Conservation (phyloP, 2,888 invertebrate genomes). For the Drosophila ustulata region DNA sequence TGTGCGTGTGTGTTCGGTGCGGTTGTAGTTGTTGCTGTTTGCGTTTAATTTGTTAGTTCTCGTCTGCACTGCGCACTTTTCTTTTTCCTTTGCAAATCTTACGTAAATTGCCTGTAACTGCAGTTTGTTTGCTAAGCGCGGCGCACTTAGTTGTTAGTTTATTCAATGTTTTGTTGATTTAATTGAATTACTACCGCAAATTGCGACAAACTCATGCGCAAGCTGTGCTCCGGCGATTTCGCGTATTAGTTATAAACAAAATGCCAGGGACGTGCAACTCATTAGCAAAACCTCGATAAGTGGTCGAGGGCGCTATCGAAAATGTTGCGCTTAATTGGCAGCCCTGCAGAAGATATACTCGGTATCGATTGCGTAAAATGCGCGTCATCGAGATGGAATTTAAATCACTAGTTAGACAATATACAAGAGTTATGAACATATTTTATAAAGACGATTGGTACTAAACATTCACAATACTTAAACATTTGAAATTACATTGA, state of each 20-base stretch:
- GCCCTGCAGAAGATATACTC: slow-evolving; percentile 15
- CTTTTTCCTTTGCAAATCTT: slow-evolving; percentile 40
- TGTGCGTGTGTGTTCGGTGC: slow-evolving; percentile 18
- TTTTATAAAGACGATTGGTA: too few species aligned
- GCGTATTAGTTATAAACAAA: slow-evolving; percentile 65
- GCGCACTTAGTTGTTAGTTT: slow-evolving; percentile 14
- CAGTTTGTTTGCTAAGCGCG: slow-evolving; percentile 6
- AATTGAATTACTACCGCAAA: slow-evolving; percentile 44
- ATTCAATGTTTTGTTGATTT: slow-evolving; percentile 24
- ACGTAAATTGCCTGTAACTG: slow-evolving; percentile 47
- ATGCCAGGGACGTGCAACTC: slow-evolving; percentile 43
- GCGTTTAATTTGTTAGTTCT: slow-evolving; percentile 22
- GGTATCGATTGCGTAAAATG: not conserved
- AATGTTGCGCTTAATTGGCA: not conserved
- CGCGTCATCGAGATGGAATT: not conserved
- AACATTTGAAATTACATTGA: too few species aligned
- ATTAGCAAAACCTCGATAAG: slow-evolving; percentile 22
- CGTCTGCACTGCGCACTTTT: slow-evolving; percentile 49
- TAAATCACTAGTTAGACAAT: not conserved
- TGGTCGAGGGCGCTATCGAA: slow-evolving; percentile 4
- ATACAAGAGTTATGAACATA: too few species aligned
- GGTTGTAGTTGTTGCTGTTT: slow-evolving; percentile 24
- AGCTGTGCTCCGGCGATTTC: slow-evolving; percentile 42
- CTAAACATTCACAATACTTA: too few species aligned
- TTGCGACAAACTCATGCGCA: slow-evolving; percentile 16